Evolutionary conservation across 1,140 invertebrate genomes (phyloP).

Genomic region (Hyles vespertilio): DNA sequence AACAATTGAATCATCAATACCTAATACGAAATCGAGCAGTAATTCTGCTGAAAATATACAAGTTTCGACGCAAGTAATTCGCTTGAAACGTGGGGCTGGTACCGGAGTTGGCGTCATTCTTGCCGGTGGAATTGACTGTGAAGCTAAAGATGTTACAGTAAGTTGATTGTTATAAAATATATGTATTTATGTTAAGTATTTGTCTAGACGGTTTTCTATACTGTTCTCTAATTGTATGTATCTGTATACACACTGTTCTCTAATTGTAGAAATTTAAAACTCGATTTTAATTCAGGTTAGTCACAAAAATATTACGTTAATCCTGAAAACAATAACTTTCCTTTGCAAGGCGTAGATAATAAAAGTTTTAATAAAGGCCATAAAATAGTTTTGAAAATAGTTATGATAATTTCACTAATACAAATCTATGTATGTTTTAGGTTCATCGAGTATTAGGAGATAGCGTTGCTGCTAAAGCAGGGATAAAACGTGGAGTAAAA

Average conservation of each 20-base stretch:
- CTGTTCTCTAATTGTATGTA: no score
- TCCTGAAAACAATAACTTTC: no score
- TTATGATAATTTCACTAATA: slow-evolving; percentile 2
- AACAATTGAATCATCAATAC: slow-evolving; percentile 16
- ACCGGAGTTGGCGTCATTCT: slow-evolving; percentile 91
- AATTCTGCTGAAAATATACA: slow-evolving; percentile 24
- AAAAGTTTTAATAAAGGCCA: no score
- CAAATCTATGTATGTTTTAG: slow-evolving; percentile 66
- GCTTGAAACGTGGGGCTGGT: slow-evolving; percentile 72
- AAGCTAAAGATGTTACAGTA: slow-evolving; percentile 93
- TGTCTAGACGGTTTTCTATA: no score
- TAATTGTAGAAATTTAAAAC: no score
- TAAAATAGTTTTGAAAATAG: no score
- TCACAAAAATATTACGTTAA: no score
- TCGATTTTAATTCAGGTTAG: no score
- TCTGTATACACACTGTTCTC: no score
- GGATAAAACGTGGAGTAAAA: slow-evolving; percentile 91
- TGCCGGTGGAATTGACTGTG: slow-evolving; percentile 91
- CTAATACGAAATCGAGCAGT: slow-evolving; percentile 25
- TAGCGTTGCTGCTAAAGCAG: slow-evolving; percentile 90
- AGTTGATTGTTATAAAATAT: slow-evolving; percentile 39
- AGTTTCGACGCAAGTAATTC: slow-evolving; percentile 43
- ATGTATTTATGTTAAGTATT: no score
- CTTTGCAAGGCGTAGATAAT: no score
- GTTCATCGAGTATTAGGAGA: slow-evolving; percentile 91